These are phyloP conservation scores for Tenthredo livida DNA, from an alignment of 2,888 invertebrate genomes.

Conservation along the genomic window DNA sequence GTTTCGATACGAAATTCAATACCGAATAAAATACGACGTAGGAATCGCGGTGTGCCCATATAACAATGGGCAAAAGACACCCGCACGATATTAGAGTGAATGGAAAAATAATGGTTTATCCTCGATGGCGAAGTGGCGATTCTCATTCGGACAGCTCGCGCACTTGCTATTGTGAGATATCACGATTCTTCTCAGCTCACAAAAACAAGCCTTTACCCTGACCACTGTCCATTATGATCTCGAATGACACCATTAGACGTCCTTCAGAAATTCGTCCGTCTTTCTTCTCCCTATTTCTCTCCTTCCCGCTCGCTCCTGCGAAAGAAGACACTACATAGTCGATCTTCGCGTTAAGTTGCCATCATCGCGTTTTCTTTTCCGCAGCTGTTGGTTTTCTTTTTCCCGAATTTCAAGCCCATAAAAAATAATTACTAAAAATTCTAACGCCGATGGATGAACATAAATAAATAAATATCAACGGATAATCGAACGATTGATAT, in stretches of 20 bases:
- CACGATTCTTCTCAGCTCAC: constrained; percentile 54
- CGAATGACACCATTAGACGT: constrained; percentile 69
- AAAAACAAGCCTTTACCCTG: constrained; percentile 65
- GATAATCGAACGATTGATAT: constrained; percentile 37
- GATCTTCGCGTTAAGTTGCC: not conserved
- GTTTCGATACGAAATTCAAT: constrained; percentile 35
- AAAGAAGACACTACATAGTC: not conserved
- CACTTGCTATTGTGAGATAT: constrained; percentile 48
- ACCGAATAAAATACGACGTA: not conserved
- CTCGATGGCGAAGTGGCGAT: constrained; percentile 49
- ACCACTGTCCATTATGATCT: constrained; percentile 68
- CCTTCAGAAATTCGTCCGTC: constrained; percentile 54
- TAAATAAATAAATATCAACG: not conserved
- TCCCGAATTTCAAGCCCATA: not conserved
- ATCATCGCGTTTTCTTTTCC: not conserved
- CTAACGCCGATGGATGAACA: not conserved
- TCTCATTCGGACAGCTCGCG: constrained; percentile 14
- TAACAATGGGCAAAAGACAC: constrained; percentile 46
- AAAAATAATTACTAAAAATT: not conserved
- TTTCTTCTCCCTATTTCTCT: constrained; percentile 29
- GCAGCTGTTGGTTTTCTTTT: too few relatives aligned
- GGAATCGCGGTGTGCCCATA: not conserved
- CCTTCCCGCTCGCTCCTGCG: constrained; percentile 17
- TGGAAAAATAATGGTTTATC: constrained; percentile 51
- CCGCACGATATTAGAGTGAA: constrained; percentile 34